Base-by-base conservation (phyloP, 1,140 invertebrate genomes). In the Phocides pigmalion region DNA sequence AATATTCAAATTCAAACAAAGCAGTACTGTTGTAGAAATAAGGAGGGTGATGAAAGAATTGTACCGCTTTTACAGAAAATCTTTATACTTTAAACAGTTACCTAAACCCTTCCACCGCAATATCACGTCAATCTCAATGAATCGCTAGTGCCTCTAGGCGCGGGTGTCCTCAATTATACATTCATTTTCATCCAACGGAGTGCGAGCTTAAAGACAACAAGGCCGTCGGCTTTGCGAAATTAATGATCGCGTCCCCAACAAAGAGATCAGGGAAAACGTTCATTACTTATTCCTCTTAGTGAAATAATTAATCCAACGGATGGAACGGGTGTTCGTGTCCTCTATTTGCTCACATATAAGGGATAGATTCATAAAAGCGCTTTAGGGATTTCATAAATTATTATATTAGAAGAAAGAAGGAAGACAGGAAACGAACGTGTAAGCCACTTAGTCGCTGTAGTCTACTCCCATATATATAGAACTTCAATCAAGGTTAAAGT, bases 201-300 rank as follows among this genome's bases (percentile, higher is more conserved):
- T 62, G 62, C 59, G 53, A 62, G 64, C 54, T 70, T 70, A 47
- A 59, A 67, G 50, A 67, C 64, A 63, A 63, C 68, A 63, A 53
- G 50, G 62, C 70, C 62, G 62, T 42, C 62, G 53, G 70, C 62
- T 68, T 72, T 62, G 37, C 41, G 54, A 58, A 68, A 72, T 72
- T 68, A 72, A 72, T 68, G 70, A 72, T 68, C 50, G 56, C 59
- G 49, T 67, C 50, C 56, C 69, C 62, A 67, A 67, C 69, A 71
- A 71, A 71, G 69, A 67, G 64, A 71, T 71, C 69, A 67, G 62
- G 25, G 56, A 66, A 71, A 71, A 70, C 47, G 68, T 64, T 64
- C 69, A 67, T 71, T 66, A 71, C 69, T 67, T 71, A 71, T 71
- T 67, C 67, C 69, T 51, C 49, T 41, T 37, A 64, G 62, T 67